These are phyloP conservation scores for Coelinius sp. DNA, from an alignment of 2,888 invertebrate species.

Conservation along the genomic window DNA sequence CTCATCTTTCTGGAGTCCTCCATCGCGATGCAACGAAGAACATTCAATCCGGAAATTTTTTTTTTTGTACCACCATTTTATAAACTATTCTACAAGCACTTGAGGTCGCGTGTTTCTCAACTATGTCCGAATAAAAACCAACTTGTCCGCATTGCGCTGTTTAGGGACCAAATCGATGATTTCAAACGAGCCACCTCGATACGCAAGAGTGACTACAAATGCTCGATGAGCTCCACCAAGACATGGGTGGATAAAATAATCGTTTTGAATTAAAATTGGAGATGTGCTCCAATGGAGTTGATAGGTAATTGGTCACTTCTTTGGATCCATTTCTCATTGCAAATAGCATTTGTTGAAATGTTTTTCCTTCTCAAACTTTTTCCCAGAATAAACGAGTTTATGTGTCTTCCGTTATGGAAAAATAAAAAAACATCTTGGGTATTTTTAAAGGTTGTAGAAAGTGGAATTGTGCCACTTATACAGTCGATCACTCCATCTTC, in stretches of 20 bases:
- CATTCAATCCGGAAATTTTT: no score
- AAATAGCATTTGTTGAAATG: neutral
- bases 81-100: slow-evolving; percentile 7
- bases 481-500: slow-evolving; percentile 33
- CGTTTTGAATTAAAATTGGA: slow-evolving; percentile 19
- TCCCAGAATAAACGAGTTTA: neutral
- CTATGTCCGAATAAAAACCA: neutral
- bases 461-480: slow-evolving; percentile 36
- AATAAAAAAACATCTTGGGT: neutral
- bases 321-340: neutral
- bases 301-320: neutral
- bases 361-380: neutral
- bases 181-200: slow-evolving; percentile 35
- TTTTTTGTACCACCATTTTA: slow-evolving; percentile 4
- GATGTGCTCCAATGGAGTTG: slow-evolving; percentile 24
- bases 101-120: slow-evolving; percentile 29
- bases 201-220: slow-evolving; percentile 39
- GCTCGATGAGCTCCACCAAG: slow-evolving; percentile 22
- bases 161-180: slow-evolving; percentile 25
- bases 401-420: slow-evolving; percentile 17
- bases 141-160: slow-evolving; percentile 24
- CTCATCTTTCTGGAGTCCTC: neutral
- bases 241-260: slow-evolving; percentile 36
- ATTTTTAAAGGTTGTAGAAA: slow-evolving; percentile 32
- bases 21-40: neutral